Evolutionary conservation across 2,888 invertebrate genomes (phyloP).

Genomic region (Aproaerema taeniolella): DNA sequence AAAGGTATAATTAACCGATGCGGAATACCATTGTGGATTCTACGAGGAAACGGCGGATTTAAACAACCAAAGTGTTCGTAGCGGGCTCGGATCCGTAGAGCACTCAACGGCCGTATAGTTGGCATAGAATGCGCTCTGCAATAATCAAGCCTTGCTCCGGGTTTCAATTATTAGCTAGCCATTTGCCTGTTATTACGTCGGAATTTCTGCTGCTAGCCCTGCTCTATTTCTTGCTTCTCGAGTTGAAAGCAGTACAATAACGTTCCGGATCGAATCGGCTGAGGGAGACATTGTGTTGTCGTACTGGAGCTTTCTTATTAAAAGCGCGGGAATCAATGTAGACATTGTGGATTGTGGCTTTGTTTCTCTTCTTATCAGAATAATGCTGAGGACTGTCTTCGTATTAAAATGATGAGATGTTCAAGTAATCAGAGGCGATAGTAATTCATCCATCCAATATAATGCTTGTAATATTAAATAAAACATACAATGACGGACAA

Average conservation of each 20-base stretch:
- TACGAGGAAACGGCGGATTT: too few relatives aligned
- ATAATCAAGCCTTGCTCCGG: conserved; percentile 12
- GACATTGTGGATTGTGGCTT: conserved; percentile 16
- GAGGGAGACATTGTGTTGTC: conserved; percentile 31
- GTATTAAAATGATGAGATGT: not conserved
- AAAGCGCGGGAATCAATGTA: conserved; percentile 27
- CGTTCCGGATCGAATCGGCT: conserved; percentile 20
- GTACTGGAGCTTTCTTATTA: conserved; percentile 7
- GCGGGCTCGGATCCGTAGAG: not conserved
- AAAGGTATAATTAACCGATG: too few relatives aligned
- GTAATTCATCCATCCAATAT: too few relatives aligned
- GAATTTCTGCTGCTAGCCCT: conserved; percentile 20
- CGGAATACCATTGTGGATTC: too few relatives aligned
- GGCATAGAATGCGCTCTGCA: conserved; percentile 6
- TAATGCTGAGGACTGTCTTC: not conserved
- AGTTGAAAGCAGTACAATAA: conserved; percentile 29
- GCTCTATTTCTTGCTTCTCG: conserved; percentile 24
- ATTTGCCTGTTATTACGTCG: conserved; percentile 14
- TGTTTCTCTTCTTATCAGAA: conserved; percentile 22
- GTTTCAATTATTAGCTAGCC: conserved; percentile 17
- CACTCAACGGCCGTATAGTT: not conserved
- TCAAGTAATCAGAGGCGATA: too few relatives aligned
- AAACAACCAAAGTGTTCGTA: too few relatives aligned
- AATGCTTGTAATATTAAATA: too few relatives aligned
- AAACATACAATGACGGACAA: too few relatives aligned